phyloP scores from a whole-genome alignment of 1,140 invertebrate genomes.

The Penaeus vannamei region DNA sequence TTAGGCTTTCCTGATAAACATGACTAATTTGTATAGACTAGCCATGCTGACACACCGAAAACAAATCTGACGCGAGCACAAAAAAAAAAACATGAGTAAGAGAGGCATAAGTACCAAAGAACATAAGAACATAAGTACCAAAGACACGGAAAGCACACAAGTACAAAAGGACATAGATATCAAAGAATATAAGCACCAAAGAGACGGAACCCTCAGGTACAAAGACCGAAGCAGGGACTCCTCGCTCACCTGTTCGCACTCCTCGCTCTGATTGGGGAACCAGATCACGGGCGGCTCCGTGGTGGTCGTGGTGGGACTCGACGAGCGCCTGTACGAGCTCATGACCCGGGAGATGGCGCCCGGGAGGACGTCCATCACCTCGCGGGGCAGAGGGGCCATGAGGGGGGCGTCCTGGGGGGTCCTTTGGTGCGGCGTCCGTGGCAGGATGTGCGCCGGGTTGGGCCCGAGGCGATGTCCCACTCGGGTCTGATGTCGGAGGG shows the following conservation, averaged over 20 bases:
- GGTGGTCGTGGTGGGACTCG: constrained; percentile 29
- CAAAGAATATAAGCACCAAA: no score
- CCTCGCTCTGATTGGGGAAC: constrained; percentile 56
- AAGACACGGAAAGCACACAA: no score
- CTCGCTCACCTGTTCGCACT: constrained; percentile 36
- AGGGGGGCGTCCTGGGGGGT: no score
- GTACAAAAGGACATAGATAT: no score
- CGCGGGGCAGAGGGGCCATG: background rate
- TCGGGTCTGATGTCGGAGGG: background rate
- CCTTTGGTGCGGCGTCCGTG: no score
- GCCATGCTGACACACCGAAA: no score
- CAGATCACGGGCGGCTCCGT: constrained; percentile 58
- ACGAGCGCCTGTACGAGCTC: background rate
- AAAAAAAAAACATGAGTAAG: no score
- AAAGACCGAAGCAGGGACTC: background rate
- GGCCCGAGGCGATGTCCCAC: background rate
- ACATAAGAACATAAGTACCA: no score
- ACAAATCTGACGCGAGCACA: no score
- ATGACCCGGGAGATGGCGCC: constrained; percentile 34
- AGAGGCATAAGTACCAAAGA: no score
- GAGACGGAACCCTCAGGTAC: background rate
- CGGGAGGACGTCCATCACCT: constrained; percentile 35
- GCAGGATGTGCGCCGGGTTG: background rate
- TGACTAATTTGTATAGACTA: no score
- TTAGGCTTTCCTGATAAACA: no score